These are phyloP conservation scores for Palythoa grandiflora DNA, from an alignment of 92 coral and sea anemone genomes.

Conservation along the genomic window DNA sequence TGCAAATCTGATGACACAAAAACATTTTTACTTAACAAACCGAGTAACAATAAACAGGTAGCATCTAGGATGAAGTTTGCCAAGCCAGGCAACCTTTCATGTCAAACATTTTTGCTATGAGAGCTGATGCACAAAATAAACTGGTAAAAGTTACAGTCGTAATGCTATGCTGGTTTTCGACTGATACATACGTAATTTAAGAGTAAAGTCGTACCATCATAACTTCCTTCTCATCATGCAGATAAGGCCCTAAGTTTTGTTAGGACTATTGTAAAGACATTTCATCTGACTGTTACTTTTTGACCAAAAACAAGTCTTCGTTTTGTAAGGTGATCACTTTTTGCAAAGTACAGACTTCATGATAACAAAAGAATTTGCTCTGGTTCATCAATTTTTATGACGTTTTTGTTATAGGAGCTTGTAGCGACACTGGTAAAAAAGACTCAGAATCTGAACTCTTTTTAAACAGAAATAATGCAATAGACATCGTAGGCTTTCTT, in stretches of 20 bases:
- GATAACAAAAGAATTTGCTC: neutral
- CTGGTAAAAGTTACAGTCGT: neutral
- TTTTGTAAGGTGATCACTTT: neutral
- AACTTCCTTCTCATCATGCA: neutral
- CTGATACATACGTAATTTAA: neutral
- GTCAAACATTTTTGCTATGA: no score
- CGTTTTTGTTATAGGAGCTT: neutral
- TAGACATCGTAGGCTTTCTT: neutral
- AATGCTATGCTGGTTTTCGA: neutral
- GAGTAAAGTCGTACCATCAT: no score
- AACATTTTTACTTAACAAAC: no score
- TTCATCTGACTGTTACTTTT: neutral
- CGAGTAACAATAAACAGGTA: no score
- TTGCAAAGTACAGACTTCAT: neutral
- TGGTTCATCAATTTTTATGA: neutral
- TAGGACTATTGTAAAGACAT: neutral
- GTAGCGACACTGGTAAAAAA: neutral
- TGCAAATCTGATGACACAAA: no score
- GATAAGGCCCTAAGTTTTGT: neutral
- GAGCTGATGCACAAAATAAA: neutral
- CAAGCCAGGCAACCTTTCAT: no score
- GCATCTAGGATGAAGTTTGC: no score
- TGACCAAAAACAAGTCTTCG: neutral
- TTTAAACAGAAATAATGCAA: neutral
- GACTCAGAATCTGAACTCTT: neutral